phyloP scores from a whole-genome alignment of 1,140 invertebrate genomes.

The Idris sp. region DNA sequence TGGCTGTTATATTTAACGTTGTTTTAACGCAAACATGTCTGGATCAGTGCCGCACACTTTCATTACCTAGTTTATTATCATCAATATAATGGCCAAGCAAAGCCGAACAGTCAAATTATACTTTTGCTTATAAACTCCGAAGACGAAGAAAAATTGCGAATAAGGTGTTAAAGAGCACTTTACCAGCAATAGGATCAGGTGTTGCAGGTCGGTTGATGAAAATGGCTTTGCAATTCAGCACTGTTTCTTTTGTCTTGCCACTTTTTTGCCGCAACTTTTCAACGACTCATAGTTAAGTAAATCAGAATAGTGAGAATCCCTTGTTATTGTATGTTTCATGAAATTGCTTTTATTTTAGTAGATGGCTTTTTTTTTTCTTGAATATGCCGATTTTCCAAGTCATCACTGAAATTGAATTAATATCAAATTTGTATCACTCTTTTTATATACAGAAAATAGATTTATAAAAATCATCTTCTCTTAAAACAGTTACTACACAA shows the following conservation, averaged over 20 bases:
- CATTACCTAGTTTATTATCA: slow-evolving; percentile 52
- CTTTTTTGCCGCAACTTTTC: not conserved
- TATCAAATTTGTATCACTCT: no score
- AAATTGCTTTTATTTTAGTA: no score
- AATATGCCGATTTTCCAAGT: no score
- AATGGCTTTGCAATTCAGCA: slow-evolving; percentile 12
- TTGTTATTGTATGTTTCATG: no score
- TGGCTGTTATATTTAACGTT: slow-evolving; percentile 25
- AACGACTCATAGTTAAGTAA: not conserved
- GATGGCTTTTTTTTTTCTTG: no score
- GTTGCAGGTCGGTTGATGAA: slow-evolving; percentile 22
- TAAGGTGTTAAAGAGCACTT: slow-evolving; percentile 54
- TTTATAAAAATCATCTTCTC: no score
- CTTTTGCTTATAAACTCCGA: slow-evolving; percentile 27
- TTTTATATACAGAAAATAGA: no score
- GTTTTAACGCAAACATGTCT: slow-evolving; percentile 34
- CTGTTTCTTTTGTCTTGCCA: slow-evolving; percentile 14
- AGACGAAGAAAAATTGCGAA: slow-evolving; percentile 21
- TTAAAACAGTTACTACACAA: no score
- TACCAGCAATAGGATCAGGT: slow-evolving; percentile 36
- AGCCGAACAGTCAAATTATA: slow-evolving; percentile 31
- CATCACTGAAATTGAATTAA: no score
- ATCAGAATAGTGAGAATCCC: no score
- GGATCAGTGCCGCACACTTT: slow-evolving; percentile 33
- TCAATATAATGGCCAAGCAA: slow-evolving; percentile 29